These are phyloP conservation scores for Melanostigma gelatinosum DNA, from an alignment of 2,113 vertebrate species.

Conservation along the genomic window DNA sequence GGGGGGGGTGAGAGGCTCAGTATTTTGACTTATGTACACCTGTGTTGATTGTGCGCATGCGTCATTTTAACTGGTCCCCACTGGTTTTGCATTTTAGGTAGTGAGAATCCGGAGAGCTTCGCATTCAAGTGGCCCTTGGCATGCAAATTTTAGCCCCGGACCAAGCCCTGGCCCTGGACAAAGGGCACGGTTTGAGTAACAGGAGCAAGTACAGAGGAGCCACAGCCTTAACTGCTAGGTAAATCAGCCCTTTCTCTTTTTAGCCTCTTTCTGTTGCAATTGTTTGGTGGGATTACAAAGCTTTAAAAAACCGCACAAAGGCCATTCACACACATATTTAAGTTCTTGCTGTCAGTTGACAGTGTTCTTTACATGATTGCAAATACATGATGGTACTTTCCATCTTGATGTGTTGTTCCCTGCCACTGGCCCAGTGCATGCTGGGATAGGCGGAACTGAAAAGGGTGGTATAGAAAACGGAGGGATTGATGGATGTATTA, in stretches of 20 bases:
- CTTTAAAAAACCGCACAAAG: constrained; percentile 58
- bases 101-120: constrained; percentile 79
- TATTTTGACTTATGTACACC: constrained; percentile 74
- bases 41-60: constrained; percentile 72
- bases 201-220: constrained; percentile 76
- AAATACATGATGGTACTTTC: constrained; percentile 43
- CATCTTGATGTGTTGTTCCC: background rate
- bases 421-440: background rate
- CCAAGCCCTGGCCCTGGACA: constrained; percentile 68
- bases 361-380: constrained; percentile 27
- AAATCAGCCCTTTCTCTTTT: constrained; percentile 75
- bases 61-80: constrained; percentile 82
- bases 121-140: constrained; percentile 81
- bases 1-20: constrained; percentile 28
- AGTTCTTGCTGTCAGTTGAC: constrained; percentile 54
- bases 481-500: background rate
- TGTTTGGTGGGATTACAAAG: constrained; percentile 67
- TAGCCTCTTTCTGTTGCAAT: constrained; percentile 46
- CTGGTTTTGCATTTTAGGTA: constrained; percentile 86
- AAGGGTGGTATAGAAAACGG: background rate
- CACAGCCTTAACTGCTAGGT: constrained; percentile 83
- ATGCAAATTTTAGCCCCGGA: constrained; percentile 81
- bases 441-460: constrained; percentile 1
- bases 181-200: constrained; percentile 80
- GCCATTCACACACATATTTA: constrained; percentile 64